A percentile compares a stretch with the other conserved stretches of the same genome.
Evolutionary conservation across 1,140 invertebrate species (phyloP).

Genomic region (Zaprionus kolodkinae): DNA sequence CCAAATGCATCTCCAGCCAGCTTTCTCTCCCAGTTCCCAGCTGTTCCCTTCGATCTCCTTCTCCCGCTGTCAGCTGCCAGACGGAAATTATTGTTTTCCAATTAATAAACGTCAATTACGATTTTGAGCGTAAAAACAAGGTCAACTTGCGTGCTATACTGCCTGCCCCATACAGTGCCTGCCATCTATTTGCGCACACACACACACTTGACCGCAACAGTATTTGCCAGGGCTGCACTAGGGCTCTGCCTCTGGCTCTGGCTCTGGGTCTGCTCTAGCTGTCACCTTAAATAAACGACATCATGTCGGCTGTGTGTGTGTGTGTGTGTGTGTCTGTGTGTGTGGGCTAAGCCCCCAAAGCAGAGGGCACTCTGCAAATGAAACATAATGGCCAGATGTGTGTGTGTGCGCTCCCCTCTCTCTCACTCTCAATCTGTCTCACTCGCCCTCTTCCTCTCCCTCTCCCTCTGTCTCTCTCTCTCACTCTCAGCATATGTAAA

Average conservation of each 20-base stretch:
- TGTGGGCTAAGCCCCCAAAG: constrained; percentile 64
- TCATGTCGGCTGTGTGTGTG: constrained; percentile 30
- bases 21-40: neutral
- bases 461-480: no score
- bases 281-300: constrained; percentile 83
- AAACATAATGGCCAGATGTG: constrained; percentile 66
- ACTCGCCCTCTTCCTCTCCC: no score
- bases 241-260: neutral
- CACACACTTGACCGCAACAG: constrained; percentile 67
- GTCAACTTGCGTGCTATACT: constrained; percentile 43
- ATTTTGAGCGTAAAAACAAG: constrained; percentile 64
- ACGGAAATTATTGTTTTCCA: constrained; percentile 81
- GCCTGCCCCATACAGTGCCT: constrained; percentile 42
- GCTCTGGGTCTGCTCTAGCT: constrained; percentile 40
- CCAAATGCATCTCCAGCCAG: constrained; percentile 3
- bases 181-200: constrained; percentile 73
- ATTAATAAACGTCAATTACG: constrained; percentile 84
- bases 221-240: constrained; percentile 8
- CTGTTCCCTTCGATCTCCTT: neutral
- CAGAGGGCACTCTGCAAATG: constrained; percentile 65
- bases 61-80: constrained; percentile 32
- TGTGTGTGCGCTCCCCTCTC: neutral
- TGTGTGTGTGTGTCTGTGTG: no score
- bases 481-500: constrained; percentile 72
- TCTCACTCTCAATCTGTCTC: neutral